Base-by-base conservation (phyloP, 2,113 vertebrate species). In the Dromiciops gliroides region DNA sequence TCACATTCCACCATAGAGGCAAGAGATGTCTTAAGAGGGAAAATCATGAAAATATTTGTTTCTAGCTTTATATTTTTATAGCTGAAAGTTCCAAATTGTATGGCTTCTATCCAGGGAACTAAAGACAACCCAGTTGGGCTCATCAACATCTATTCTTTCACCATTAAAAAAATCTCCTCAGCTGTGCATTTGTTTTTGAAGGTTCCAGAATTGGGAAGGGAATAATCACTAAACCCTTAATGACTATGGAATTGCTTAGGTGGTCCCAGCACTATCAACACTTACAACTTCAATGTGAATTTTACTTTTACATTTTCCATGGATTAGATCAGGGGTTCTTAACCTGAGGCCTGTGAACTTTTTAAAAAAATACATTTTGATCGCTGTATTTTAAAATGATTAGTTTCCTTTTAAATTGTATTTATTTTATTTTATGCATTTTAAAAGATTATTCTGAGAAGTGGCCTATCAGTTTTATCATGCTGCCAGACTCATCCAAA, bases 271-370 rank as follows among this genome's bases (percentile, higher is more conserved):
- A 89, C 11, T 90, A 52, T 51, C n/a, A 90, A 0, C 25, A 37
- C 26, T 60, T 90, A 28, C 8, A 91, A 16, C 25, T 75, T 95
- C 50, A 51, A 23, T 56, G 89, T 94, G 31, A 26, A 91, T 89
- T 50, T 95, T 60, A n/a, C 93, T 90, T 94, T 92, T 67, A 92
- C 31, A 52, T 91, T 92, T 95, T 67, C 47, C 92, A 44, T 49
- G 25, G 4, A 11, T 49, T 93, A 75, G 37, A 75, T n/a, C 60
- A 67, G 56, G 56, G 28, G 2, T 67, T 75, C 37, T 75, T 75
- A 75, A 75, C 37, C 12, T 75, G 37, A 75, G 10, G 12, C 14
- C 11, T 12, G 19, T 67, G 5, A 75, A 19, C 14, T 75, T 28
- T 60, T 60, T 31, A 31, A 31, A 60, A 31, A 31, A 60, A 60